phyloP scores from a whole-genome alignment of 2,113 vertebrate species.

The Corythornis madagascariensis region DNA sequence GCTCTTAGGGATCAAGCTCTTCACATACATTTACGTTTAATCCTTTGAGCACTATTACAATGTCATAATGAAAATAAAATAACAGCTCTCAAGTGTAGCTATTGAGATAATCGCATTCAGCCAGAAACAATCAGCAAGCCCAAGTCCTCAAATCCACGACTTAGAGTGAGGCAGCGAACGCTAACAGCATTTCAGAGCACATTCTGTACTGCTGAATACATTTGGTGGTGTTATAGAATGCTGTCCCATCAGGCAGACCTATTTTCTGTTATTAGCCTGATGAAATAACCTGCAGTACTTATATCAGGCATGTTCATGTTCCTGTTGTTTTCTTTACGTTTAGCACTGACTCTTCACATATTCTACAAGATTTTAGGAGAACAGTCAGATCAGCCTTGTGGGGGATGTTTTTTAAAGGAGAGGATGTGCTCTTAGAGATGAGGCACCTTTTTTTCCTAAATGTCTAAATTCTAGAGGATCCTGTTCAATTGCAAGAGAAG shows the following conservation, averaged over 20 bases:
- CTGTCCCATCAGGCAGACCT: background rate
- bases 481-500: background rate
- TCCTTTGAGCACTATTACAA: background rate
- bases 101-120: conserved; percentile 8
- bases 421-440: background rate
- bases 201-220: background rate
- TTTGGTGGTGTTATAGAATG: background rate
- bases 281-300: background rate
- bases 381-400: fast-evolving
- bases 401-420: background rate
- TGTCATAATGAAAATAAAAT: background rate
- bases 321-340: background rate
- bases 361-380: background rate
- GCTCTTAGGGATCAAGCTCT: background rate
- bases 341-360: fast-evolving
- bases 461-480: background rate
- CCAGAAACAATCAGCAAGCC: background rate
- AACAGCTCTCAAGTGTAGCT: background rate
- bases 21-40: background rate
- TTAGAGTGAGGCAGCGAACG: background rate
- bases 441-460: background rate
- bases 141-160: background rate
- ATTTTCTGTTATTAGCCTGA: background rate
- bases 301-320: fast-evolving
- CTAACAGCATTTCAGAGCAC: background rate